Percentiles rank a stretch among this genome's conserved stretches.
Evolutionary conservation across 1,140 invertebrate genomes (phyloP).

Genomic region (Delia radicum): DNA sequence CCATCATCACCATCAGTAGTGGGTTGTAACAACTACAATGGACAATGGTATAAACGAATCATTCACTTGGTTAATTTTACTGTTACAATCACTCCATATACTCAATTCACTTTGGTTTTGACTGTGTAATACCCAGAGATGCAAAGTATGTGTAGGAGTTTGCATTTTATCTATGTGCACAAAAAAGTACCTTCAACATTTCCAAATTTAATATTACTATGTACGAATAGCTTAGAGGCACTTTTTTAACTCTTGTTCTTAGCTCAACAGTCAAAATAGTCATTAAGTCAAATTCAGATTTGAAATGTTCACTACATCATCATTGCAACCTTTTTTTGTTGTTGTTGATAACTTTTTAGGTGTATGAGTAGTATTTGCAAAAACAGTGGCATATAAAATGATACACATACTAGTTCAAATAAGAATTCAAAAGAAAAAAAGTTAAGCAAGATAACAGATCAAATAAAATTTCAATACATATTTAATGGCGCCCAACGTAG

Average conservation of each 20-base stretch:
- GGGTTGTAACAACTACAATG: constrained; percentile 32
- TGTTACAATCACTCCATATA: constrained; percentile 18
- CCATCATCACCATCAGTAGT: background rate
- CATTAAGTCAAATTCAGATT: constrained; percentile 37
- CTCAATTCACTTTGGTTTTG: constrained; percentile 3
- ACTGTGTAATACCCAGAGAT: background rate
- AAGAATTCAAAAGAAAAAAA: too few species aligned
- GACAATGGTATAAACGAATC: constrained; percentile 55
- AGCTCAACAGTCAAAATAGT: constrained; percentile 41
- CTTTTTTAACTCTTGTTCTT: background rate
- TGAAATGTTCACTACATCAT: background rate
- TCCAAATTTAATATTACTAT: background rate
- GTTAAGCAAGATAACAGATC: too few species aligned
- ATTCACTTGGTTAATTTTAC: constrained; percentile 50
- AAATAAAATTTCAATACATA: too few species aligned
- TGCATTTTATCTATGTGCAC: background rate
- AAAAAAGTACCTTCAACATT: background rate
- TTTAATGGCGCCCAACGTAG: too few species aligned
- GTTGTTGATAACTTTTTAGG: background rate
- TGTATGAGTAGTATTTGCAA: background rate
- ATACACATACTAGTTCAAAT: too few species aligned
- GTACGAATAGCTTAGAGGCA: background rate
- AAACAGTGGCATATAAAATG: background rate
- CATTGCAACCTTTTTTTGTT: background rate
- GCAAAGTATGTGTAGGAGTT: background rate